Conservation (phyloP, 2,797 vertebrate genomes). For the Clarias laeviceps region DNA sequence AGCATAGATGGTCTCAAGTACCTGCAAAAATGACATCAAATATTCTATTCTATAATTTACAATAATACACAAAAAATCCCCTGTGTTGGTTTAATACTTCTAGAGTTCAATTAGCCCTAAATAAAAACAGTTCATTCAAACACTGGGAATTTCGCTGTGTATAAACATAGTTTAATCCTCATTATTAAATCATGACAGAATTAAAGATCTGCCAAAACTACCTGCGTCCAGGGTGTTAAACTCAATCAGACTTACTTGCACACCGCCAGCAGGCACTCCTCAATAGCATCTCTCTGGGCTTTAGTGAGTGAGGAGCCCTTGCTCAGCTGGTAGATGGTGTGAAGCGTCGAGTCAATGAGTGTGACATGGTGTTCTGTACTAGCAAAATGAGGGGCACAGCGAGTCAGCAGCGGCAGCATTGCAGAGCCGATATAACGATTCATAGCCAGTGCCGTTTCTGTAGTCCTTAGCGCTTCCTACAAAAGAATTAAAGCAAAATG, state of each 20-base stretch:
- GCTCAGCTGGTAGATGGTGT: slow-evolving; percentile 95
- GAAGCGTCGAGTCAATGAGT: slow-evolving; percentile 91
- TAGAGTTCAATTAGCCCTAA: no score
- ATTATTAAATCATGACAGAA: neutral
- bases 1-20: slow-evolving; percentile 96
- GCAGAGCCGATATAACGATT: slow-evolving; percentile 95
- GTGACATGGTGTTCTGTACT: slow-evolving; percentile 91
- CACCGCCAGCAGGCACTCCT: slow-evolving; percentile 93
- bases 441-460: slow-evolving; percentile 92
- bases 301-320: slow-evolving; percentile 97
- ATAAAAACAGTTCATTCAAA: no score
- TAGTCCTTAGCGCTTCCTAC: slow-evolving; percentile 91
- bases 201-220: neutral
- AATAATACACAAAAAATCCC: neutral
- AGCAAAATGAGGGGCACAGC: slow-evolving; percentile 92
- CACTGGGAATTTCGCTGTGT: neutral
- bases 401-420: slow-evolving; percentile 91
- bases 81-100: no score
- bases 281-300: slow-evolving; percentile 95
- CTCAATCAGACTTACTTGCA: slow-evolving; percentile 84
- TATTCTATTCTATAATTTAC: slow-evolving; percentile 28
- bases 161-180: neutral
- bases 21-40: slow-evolving; percentile 70
- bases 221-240: neutral
- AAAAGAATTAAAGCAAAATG: neutral